A percentile compares a stretch with the other conserved stretches of the same genome.
These are phyloP conservation scores for Chelmon rostratus DNA, from an alignment of 2,797 vertebrate species.

Conservation along the genomic window DNA sequence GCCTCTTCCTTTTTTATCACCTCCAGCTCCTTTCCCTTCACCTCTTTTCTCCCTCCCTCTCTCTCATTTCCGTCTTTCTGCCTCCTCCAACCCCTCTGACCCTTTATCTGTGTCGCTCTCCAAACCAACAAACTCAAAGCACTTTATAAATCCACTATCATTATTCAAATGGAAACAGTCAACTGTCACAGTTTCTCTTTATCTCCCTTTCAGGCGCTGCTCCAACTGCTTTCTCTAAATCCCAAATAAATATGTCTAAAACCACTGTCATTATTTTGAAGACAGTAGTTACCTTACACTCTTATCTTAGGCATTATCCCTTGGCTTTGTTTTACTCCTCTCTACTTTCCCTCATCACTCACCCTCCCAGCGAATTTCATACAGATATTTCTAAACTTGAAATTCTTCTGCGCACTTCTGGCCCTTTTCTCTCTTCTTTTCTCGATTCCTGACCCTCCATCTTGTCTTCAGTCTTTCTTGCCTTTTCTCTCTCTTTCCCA, in stretches of 20 bases:
- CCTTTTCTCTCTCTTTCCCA: slow-evolving; percentile 45
- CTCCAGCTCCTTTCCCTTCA: neutral
- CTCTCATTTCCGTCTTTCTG: neutral
- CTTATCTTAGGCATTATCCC: slow-evolving; percentile 24
- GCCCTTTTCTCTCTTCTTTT: slow-evolving; percentile 3
- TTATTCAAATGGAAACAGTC: slow-evolving; percentile 34
- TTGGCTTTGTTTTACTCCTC: neutral
- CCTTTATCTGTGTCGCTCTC: neutral
- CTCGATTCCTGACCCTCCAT: slow-evolving; percentile 5
- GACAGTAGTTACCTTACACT: slow-evolving; percentile 29
- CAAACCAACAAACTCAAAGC: slow-evolving; percentile 30
- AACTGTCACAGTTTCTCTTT: slow-evolving; percentile 24
- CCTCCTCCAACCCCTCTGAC: neutral
- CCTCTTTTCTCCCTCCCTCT: neutral
- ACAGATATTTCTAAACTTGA: slow-evolving; percentile 5
- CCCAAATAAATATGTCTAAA: slow-evolving; percentile 41
- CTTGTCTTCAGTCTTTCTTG: slow-evolving; percentile 12
- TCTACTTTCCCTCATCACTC: neutral
- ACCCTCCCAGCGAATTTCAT: neutral
- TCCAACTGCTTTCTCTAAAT: slow-evolving; percentile 28
- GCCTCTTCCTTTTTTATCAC: neutral
- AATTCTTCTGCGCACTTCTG: neutral
- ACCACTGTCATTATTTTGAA: slow-evolving; percentile 28
- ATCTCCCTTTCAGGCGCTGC: slow-evolving; percentile 14
- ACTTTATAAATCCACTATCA: slow-evolving; percentile 25